Conservation (phyloP, 2,888 invertebrate genomes). For the Limenitis camilla region DNA sequence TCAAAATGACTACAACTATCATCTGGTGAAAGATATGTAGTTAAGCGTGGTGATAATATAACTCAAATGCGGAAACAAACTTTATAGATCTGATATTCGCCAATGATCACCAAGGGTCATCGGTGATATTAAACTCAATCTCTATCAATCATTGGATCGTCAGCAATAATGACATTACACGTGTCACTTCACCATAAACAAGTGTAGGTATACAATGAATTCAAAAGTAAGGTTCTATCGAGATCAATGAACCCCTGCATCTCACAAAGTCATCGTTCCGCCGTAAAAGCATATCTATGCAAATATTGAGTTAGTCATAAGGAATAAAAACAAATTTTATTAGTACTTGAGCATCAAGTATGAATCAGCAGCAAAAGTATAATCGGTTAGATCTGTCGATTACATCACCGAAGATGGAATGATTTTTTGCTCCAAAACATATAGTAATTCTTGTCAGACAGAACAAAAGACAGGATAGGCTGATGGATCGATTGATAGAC, state of each 20-base stretch:
- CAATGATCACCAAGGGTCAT: too few species aligned
- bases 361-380: constrained; percentile 50
- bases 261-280: constrained; percentile 4
- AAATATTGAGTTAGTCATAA: constrained; percentile 48
- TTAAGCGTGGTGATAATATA: too few species aligned
- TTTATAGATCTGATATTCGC: too few species aligned
- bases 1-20: constrained; percentile 31
- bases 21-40: background rate
- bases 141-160: too few species aligned
- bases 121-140: too few species aligned
- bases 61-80: too few species aligned
- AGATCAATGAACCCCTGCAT: constrained; percentile 30
- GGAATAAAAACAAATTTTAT: constrained; percentile 47
- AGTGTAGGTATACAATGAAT: too few species aligned
- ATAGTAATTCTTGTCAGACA: constrained; percentile 19
- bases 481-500: constrained; percentile 25
- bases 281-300: constrained; percentile 32
- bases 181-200: too few species aligned
- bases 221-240: background rate
- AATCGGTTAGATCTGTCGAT: constrained; percentile 50
- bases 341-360: constrained; percentile 16
- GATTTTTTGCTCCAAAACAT: constrained; percentile 27
- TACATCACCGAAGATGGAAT: constrained; percentile 42
- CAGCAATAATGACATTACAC: too few species aligned
- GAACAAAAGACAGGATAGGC: constrained; percentile 24